phyloP scores from a whole-genome alignment of 1,140 invertebrate genomes.

The Brachionus manjavacas region DNA sequence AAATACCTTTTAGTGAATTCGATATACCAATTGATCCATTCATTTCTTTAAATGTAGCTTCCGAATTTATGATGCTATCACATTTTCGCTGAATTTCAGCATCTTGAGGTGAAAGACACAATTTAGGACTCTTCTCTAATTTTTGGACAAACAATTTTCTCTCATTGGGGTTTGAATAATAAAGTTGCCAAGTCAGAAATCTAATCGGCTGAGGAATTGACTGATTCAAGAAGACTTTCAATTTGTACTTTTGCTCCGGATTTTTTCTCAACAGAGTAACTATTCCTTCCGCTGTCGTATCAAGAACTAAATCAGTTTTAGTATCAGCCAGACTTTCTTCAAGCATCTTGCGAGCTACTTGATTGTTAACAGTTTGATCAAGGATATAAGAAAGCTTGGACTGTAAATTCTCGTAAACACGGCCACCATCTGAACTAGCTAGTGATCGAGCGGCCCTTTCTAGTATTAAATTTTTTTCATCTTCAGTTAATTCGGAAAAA shows the following conservation, averaged over 20 bases:
- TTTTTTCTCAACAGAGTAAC: conserved; percentile 15
- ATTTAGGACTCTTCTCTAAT: conserved; percentile 12
- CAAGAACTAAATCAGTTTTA: conserved; percentile 39
- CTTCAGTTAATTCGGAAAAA: conserved; percentile 26
- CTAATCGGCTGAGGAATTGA: conserved; percentile 39
- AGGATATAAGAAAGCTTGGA: conserved; percentile 24
- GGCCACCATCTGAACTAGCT: background rate
- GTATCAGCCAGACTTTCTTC: conserved; percentile 25
- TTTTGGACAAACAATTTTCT: conserved; percentile 10
- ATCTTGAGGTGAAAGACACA: conserved; percentile 7
- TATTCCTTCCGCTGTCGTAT: conserved; percentile 23
- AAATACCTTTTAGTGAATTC: conserved; percentile 28
- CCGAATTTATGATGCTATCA: background rate
- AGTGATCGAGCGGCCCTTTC: conserved; percentile 37
- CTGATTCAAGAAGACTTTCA: conserved; percentile 40
- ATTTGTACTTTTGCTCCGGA: conserved; percentile 41
- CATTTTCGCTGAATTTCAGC: conserved; percentile 37
- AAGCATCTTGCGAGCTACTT: conserved; percentile 1
- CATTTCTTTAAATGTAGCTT: background rate
- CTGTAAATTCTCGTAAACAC: conserved; percentile 28
- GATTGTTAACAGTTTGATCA: conserved; percentile 39
- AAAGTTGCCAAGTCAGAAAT: conserved; percentile 34
- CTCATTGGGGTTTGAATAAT: conserved; percentile 10
- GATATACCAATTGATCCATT: conserved; percentile 16
- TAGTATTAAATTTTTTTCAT: conserved; percentile 37